A percentile compares a stretch with the other conserved stretches of the same genome.
These are phyloP conservation scores for Ptilorrhoa leucosticta DNA, from an alignment of 2,113 vertebrate species.

Conservation along the genomic window DNA sequence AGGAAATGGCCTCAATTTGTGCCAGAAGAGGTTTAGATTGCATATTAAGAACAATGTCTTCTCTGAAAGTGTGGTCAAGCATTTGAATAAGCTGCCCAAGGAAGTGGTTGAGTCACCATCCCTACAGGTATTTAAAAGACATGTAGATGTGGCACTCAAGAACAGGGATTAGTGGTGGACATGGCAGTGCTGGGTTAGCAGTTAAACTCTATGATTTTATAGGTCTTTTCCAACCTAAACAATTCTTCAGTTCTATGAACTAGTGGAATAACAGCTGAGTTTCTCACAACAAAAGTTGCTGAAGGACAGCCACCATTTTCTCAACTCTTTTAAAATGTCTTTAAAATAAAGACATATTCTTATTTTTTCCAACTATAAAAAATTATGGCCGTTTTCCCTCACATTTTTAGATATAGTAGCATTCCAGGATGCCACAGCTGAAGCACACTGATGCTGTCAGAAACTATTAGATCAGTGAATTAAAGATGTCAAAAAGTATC, in stretches of 20 bases:
- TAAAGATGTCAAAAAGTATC: constrained; percentile 19
- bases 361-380: background rate
- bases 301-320: background rate
- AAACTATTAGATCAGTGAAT: background rate
- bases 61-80: background rate
- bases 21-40: background rate
- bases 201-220: background rate
- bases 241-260: background rate
- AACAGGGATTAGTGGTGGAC: background rate
- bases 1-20: background rate
- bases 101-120: background rate
- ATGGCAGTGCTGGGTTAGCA: background rate
- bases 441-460: constrained; percentile 6
- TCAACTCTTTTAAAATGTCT: background rate
- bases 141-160: background rate
- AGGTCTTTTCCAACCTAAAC: background rate
- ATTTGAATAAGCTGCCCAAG: background rate
- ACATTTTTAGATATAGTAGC: background rate
- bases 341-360: background rate
- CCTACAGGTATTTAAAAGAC: background rate
- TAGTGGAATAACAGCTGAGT: background rate
- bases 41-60: background rate
- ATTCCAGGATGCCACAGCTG: background rate
- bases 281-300: background rate
- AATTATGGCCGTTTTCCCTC: background rate